Percentiles rank a stretch among this genome's conserved stretches.
phyloP scores from a whole-genome alignment of 92 coral and sea anemone genomes.

The Umimayanthus chanpuru region DNA sequence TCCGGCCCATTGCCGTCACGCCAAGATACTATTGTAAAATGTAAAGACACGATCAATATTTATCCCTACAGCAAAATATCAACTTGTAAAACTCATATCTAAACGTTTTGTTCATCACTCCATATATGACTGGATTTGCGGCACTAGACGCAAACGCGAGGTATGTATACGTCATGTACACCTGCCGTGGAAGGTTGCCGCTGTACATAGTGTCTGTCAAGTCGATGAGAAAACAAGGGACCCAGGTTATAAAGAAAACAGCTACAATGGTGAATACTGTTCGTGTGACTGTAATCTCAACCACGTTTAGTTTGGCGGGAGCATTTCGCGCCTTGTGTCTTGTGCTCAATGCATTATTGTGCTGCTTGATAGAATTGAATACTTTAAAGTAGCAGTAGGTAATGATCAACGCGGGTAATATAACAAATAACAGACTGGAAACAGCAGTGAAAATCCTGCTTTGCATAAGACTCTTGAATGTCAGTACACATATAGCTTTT shows the following conservation, averaged over 20 bases:
- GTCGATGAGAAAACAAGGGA: conserved; percentile 81
- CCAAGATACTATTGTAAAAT: too few relatives aligned
- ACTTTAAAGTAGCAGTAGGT: conserved; percentile 68
- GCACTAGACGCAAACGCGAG: conserved; percentile 85
- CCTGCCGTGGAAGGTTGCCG: conserved; percentile 65
- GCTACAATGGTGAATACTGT: conserved; percentile 74
- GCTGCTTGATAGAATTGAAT: conserved; percentile 60
- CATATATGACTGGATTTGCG: conserved; percentile 76
- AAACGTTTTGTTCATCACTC: conserved; percentile 76
- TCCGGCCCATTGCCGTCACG: too few relatives aligned
- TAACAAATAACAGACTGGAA: conserved; percentile 60
- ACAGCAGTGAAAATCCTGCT: conserved; percentile 62
- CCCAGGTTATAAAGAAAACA: conserved; percentile 77
- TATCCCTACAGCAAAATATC: conserved; percentile 22
- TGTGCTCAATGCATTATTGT: conserved; percentile 41
- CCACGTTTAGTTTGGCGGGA: conserved; percentile 51
- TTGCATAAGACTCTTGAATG: conserved; percentile 28
- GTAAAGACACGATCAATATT: neutral
- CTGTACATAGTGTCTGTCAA: conserved; percentile 65
- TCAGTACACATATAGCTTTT: conserved; percentile 68
- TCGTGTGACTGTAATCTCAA: conserved; percentile 69
- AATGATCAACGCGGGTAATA: conserved; percentile 68
- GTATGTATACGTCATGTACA: conserved; percentile 75
- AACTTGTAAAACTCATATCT: conserved; percentile 52
- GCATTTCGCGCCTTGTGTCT: conserved; percentile 28